phyloP scores from a whole-genome alignment of 30 jellyfish, hydroid and myxozoan species.

The Catostylus mosaicus region DNA sequence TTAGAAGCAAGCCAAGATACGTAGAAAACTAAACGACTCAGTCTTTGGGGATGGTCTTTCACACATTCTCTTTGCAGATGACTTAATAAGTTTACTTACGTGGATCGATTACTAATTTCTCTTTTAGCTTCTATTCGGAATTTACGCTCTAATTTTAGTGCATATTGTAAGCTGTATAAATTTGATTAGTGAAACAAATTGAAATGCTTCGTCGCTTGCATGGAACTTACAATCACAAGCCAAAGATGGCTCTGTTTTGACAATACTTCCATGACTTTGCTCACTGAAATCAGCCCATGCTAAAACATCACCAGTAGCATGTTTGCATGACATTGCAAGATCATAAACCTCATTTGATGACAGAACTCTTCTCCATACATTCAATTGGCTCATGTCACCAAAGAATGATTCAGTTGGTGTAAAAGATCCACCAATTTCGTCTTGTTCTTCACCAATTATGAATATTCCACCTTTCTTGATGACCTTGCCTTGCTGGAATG shows the following conservation, averaged over 20 bases:
- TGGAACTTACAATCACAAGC: constrained; percentile 89
- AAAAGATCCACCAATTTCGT: constrained; percentile 82
- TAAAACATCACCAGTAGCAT: constrained; percentile 82
- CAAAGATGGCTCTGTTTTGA: constrained; percentile 78
- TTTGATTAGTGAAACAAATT: too few species aligned
- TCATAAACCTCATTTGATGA: constrained; percentile 82
- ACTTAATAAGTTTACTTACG: too few species aligned
- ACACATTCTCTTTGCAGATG: too few species aligned
- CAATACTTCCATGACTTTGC: constrained; percentile 62
- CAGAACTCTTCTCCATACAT: constrained; percentile 81
- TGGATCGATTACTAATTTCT: too few species aligned
- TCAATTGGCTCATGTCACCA: constrained; percentile 94
- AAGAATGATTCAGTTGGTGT: constrained; percentile 95
- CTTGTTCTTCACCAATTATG: constrained; percentile 97
- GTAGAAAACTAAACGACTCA: too few species aligned
- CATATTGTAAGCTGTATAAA: too few species aligned
- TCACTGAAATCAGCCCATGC: constrained; percentile 95
- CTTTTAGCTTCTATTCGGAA: too few species aligned
- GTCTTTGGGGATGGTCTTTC: too few species aligned
- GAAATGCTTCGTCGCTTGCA: too few species aligned
- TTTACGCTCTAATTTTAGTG: too few species aligned
- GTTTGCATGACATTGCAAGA: constrained; percentile 70
- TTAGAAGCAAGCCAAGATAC: too few species aligned
- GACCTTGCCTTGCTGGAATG: constrained; percentile 76
- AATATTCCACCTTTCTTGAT: constrained; percentile 87